Base-by-base conservation (phyloP, 2,113 vertebrate species). In the Actenoides hombroni region DNA sequence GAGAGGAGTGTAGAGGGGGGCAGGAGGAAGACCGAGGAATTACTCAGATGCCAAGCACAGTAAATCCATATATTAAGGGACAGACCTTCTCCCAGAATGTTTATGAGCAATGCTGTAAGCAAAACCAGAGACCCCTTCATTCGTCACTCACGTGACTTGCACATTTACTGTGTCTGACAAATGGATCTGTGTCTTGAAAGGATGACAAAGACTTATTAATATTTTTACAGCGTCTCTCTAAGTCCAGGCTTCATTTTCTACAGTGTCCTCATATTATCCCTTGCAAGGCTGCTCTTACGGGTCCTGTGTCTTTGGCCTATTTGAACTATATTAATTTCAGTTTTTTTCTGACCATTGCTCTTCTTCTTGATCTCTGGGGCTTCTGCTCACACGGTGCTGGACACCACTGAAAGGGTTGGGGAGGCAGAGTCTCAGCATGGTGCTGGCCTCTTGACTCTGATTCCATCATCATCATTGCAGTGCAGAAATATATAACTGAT, bases 401-500 rank as follows among this genome's bases (percentile, higher is more conserved):
- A 19, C 44, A 42, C 57, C 79, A 59, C 40, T 48, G 57, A 57
- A 81, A 94, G 19, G 37, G 71, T 0, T 59, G 37, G 61, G 74
- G 69, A 92, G 88, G 93, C 35, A 33, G 54, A 57, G 51, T 82
- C 57, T 71, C 26, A 63, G 46, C 65, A 9, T 71, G 65, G 21
- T n/a, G 65, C 86, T 97, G 94, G 77, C 65, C 71, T 92, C 84
- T 92, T 94, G 87, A 70, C 88, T 94, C 68, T 71, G 31, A 86
- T 90, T 97, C 70, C 83, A 69, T 97, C 95, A 91, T 97, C 95
- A 91, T 97, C 46, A 56, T 37, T 54, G 59, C 81, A 89, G 75
- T 35, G 78, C 33, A 53, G 83, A 97, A 96, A 95, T 83, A 90
- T 29, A 33, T 69, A 97, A 86, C 53, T 88, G 61, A 89, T 93